These are phyloP conservation scores for Ormyrus labotus DNA, from an alignment of 2,888 invertebrate species.

Conservation along the genomic window DNA sequence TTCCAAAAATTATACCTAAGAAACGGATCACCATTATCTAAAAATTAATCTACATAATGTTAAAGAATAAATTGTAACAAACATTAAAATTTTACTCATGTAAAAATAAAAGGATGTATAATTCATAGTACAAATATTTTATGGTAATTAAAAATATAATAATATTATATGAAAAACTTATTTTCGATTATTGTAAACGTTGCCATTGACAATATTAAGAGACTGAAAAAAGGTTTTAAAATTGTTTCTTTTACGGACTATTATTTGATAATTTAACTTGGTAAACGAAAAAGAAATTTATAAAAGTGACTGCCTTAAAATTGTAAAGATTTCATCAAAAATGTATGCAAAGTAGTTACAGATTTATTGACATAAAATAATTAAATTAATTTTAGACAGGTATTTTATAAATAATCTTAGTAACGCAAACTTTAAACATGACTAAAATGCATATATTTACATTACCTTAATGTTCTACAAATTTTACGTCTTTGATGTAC, in stretches of 20 bases:
- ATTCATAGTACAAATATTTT: constrained; percentile 1
- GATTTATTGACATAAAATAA: not conserved
- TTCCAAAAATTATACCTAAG: too few species aligned
- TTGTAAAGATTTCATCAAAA: constrained; percentile 20
- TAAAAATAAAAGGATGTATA: too few species aligned
- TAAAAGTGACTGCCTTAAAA: constrained; percentile 33
- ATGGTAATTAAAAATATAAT: not conserved
- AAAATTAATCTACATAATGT: too few species aligned
- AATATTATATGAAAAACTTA: not conserved
- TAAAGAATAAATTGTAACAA: too few species aligned
- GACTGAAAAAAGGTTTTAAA: constrained; percentile 36
- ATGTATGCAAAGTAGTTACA: not conserved
- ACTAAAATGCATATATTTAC: constrained; percentile 45
- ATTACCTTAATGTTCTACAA: constrained; percentile 39
- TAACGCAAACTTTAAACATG: not conserved
- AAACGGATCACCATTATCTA: too few species aligned
- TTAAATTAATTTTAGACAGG: not conserved
- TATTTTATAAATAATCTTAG: constrained; percentile 17
- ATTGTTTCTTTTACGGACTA: constrained; percentile 18
- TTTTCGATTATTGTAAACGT: constrained; percentile 25
- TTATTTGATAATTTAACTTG: not conserved
- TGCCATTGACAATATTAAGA: constrained; percentile 24
- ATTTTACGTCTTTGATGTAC: constrained; percentile 27
- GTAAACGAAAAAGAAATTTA: too few species aligned
- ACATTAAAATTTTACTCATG: constrained; percentile 6